Evolutionary conservation across 1,140 invertebrate genomes (phyloP).

Genomic region (Megalopta genalis): DNA sequence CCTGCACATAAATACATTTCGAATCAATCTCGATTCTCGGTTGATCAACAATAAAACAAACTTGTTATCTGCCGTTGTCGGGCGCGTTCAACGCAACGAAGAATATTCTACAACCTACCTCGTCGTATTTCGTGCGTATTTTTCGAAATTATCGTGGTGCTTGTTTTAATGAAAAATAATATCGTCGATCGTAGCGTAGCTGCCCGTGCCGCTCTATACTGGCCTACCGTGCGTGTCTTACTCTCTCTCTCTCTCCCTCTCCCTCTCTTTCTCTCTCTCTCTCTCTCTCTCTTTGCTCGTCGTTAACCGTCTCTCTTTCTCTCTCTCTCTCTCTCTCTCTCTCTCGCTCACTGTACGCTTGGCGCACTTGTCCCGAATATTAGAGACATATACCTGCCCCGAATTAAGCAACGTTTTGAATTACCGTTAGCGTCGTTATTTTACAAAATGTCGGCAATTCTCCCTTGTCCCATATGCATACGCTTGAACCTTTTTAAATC

Average conservation of each 20-base stretch:
- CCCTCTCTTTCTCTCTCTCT: not conserved
- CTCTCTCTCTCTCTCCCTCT: not conserved
- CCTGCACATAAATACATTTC: slow-evolving; percentile 47
- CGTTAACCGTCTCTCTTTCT: not conserved
- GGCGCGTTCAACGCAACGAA: not conserved
- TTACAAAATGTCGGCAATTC: not conserved
- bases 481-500: not conserved
- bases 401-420: slow-evolving; percentile 38
- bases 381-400: slow-evolving; percentile 21
- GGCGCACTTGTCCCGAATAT: slow-evolving; percentile 40
- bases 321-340: slow-evolving; percentile 26
- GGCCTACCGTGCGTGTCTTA: slow-evolving; percentile 34
- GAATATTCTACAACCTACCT: slow-evolving; percentile 9
- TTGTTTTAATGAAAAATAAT: slow-evolving; percentile 51
- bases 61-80: not conserved
- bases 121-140: slow-evolving; percentile 20
- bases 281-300: not conserved
- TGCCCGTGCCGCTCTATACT: slow-evolving; percentile 48
- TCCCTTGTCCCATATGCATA: not conserved
- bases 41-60: not conserved
- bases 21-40: slow-evolving; percentile 40
- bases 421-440: slow-evolving; percentile 7
- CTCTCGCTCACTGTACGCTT: not conserved
- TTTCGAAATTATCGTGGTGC: slow-evolving; percentile 36
- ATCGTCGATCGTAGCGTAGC: slow-evolving; percentile 45